Evolutionary conservation across 2,797 vertebrate species (phyloP).

Genomic region (Myotis findleyi): DNA sequence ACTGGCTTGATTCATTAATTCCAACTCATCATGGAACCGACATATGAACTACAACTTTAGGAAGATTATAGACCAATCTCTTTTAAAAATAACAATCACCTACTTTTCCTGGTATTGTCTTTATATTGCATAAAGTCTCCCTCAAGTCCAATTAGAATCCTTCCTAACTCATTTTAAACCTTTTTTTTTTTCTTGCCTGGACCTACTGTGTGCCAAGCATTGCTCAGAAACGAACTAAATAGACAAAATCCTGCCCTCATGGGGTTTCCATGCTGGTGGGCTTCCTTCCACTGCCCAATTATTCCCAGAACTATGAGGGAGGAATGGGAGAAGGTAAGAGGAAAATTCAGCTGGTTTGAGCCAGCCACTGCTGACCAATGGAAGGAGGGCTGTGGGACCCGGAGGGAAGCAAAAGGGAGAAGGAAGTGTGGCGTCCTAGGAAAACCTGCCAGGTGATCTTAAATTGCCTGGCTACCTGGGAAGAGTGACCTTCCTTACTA

Average conservation of each 20-base stretch:
- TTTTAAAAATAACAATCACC: constrained; percentile 3
- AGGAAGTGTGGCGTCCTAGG: not conserved
- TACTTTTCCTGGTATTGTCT: not conserved
- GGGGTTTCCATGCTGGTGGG: not conserved
- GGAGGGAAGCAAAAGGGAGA: not conserved
- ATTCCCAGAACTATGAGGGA: not conserved
- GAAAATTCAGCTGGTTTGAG: not conserved
- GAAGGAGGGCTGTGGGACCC: not conserved
- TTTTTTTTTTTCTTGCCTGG: not conserved
- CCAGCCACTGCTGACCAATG: no score
- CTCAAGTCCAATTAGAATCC: not conserved
- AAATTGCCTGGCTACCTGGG: not conserved
- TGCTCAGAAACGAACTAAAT: not conserved
- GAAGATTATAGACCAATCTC: not conserved
- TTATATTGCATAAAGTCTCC: not conserved
- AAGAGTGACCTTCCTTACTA: not conserved
- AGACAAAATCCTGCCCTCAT: not conserved
- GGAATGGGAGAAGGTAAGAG: not conserved
- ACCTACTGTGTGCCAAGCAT: not conserved
- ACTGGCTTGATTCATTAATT: not conserved
- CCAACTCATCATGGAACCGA: not conserved
- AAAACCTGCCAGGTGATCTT: not conserved
- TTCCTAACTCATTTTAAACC: not conserved
- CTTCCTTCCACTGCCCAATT: not conserved
- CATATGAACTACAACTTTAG: not conserved